A percentile compares a stretch with the other conserved stretches of the same genome.
Evolutionary conservation across 2,113 vertebrate genomes (phyloP).

Genomic region (Tringa solitaria): DNA sequence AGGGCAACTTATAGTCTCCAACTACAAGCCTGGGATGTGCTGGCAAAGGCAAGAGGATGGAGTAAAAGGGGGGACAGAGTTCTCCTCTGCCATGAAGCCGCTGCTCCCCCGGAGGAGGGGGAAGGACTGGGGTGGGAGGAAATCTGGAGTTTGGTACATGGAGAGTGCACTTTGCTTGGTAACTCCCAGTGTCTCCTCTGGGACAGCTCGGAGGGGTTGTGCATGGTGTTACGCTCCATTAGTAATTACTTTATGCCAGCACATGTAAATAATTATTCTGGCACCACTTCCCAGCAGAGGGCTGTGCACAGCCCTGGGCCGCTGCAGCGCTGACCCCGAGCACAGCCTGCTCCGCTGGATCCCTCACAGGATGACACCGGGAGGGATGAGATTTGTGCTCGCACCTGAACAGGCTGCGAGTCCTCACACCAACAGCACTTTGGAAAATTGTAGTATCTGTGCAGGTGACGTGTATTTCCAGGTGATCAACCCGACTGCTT

Average conservation of each 20-base stretch:
- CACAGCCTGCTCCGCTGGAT: not conserved
- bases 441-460: not conserved
- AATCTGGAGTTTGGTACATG: not conserved
- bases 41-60: not conserved
- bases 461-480: not conserved
- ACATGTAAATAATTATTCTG: conserved; percentile 55
- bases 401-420: not conserved
- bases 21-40: not conserved
- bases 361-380: not conserved
- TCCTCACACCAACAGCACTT: not conserved
- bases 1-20: not conserved
- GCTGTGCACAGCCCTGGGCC: not conserved
- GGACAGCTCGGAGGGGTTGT: not conserved
- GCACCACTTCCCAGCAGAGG: not conserved
- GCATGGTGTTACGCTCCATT: conserved; percentile 22
- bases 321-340: not conserved
- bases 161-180: not conserved
- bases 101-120: not conserved
- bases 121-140: not conserved
- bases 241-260: conserved; percentile 50
- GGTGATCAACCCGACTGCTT: not conserved
- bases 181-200: conserved; percentile 1
- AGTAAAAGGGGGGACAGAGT: not conserved
- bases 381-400: not conserved
- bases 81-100: not conserved